Evolutionary conservation across 1,140 invertebrate genomes (phyloP), one percentile per base, ranked within the genome.

Genomic region (Neodiprion lecontei): DNA sequence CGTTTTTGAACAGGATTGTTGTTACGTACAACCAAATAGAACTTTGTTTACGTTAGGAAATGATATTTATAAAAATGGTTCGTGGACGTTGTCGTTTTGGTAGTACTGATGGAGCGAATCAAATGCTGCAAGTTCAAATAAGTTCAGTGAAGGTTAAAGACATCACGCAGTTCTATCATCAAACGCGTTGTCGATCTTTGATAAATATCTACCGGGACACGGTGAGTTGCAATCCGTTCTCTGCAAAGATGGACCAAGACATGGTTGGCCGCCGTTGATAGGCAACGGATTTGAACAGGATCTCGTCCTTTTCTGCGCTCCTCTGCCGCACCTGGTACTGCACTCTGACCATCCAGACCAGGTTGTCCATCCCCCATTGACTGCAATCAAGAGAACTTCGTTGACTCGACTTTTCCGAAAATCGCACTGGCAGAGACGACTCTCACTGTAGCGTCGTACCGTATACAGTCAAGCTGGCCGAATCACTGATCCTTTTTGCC

Each of bases 331-430:
- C 72, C 92, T 90, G 49, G 68, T 70, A 14, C 70, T 72, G 85
- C 95, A 97, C 50, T 94, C 93, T 0, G 91, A 91, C 95, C 95
- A 97, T 1, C 91, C 87, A 4, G 93, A 93, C 95, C 96, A 97
- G 10, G 91, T 87, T 70, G 95, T 95, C 96, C 96, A 97, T 49
- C 93, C 95, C 12, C 96, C 96, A 83, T 98, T 96, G 11, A 97
- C 96, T 98, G 89, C 47, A 88, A 28, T 69, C 23, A 69, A 69
- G 68, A 23, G 47, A 69, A 69, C 12, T 23, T 23, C 68, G 53
- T 14, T 61, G 53, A 17, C n/a, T 61, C 9, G 53, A 61, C 53
- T 61, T 61, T 12, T 11, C 68, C 14, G 14, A 21, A 9, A 12
- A 9, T 69, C 68, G 53, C n/a, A 61, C 11, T 17, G 21, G 67